Evolutionary conservation across 2,113 vertebrate genomes (phyloP).

Genomic region (Polypterus bichir): DNA sequence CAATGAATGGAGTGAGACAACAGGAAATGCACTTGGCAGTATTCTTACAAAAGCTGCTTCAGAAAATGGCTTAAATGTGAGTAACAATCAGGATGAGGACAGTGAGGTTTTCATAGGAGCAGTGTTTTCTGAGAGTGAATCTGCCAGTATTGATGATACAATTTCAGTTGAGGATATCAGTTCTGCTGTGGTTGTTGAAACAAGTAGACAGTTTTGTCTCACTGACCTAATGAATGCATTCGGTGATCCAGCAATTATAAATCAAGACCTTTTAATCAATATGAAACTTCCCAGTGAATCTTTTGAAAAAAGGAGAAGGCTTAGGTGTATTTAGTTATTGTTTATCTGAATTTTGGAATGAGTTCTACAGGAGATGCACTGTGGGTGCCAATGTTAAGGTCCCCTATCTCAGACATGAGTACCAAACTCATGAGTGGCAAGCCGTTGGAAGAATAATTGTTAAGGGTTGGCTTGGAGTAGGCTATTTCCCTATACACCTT

Average conservation of each 20-base stretch:
- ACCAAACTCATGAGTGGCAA: constrained; percentile 14
- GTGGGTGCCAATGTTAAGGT: constrained; percentile 15
- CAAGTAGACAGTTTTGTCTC: constrained; percentile 6
- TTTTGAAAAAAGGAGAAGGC: constrained; percentile 12
- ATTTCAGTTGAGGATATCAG: no score
- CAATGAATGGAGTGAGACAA: no score
- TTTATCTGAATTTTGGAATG: constrained; percentile 19
- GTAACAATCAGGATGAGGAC: no score
- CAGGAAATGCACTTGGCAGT: no score
- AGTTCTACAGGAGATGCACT: constrained; percentile 16
- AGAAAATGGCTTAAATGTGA: no score
- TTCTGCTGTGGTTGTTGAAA: constrained; percentile 5
- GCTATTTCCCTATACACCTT: constrained; percentile 19
- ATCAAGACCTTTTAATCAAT: constrained; percentile 9
- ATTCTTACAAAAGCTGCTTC: no score
- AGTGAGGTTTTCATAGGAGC: no score
- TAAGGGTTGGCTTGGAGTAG: constrained; percentile 12
- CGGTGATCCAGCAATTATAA: constrained; percentile 12
- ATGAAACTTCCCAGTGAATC: constrained; percentile 17
- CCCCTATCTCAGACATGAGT: constrained; percentile 14
- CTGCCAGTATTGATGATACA: no score
- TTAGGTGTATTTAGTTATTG: constrained; percentile 15
- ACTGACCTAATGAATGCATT: constrained; percentile 8
- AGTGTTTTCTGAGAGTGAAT: no score
- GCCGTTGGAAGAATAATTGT: constrained; percentile 14